These are phyloP conservation scores for Scaptomyza pallida DNA, from an alignment of 1,140 invertebrate species.

Conservation along the genomic window DNA sequence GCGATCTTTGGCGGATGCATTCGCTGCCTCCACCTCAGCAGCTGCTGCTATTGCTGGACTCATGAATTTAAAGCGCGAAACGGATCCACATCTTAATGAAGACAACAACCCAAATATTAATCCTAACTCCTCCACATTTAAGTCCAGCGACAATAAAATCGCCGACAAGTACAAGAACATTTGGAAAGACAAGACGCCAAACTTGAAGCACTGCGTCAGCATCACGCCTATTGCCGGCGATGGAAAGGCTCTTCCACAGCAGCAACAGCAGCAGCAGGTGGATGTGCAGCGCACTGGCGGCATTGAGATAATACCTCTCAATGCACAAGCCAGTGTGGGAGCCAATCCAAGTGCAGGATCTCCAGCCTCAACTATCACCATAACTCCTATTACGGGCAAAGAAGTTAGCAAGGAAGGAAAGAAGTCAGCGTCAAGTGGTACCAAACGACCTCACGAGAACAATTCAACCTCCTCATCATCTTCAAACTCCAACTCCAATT, in stretches of 20 bases:
- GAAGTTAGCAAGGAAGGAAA: constrained; percentile 48
- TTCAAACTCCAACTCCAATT: constrained; percentile 21
- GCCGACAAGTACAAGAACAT: constrained; percentile 82
- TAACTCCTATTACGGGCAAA: constrained; percentile 89
- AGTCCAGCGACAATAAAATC: constrained; percentile 68
- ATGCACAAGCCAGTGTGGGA: constrained; percentile 34
- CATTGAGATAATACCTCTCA: constrained; percentile 86
- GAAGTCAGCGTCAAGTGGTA: constrained; percentile 15
- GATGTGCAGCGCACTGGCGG: constrained; percentile 73
- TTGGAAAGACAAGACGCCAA: constrained; percentile 81
- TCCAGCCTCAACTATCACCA: constrained; percentile 87
- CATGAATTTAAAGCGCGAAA: constrained; percentile 67
- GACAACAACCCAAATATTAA: neutral
- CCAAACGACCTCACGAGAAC: constrained; percentile 60
- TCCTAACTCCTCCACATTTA: constrained; percentile 1
- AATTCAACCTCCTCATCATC: constrained; percentile 32
- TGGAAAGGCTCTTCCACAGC: constrained; percentile 31
- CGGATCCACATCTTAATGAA: constrained; percentile 52
- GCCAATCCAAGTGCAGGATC: constrained; percentile 33
- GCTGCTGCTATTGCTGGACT: constrained; percentile 66
- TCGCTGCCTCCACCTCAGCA: constrained; percentile 66
- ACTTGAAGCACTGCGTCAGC: constrained; percentile 71
- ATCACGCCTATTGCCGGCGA: constrained; percentile 75
- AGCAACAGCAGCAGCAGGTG: constrained; percentile 35
- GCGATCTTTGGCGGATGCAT: constrained; percentile 63